Percentiles rank a stretch among this genome's conserved stretches.
Evolutionary conservation across 1,140 invertebrate genomes (phyloP).

Genomic region (Trinorchestia longiramus): DNA sequence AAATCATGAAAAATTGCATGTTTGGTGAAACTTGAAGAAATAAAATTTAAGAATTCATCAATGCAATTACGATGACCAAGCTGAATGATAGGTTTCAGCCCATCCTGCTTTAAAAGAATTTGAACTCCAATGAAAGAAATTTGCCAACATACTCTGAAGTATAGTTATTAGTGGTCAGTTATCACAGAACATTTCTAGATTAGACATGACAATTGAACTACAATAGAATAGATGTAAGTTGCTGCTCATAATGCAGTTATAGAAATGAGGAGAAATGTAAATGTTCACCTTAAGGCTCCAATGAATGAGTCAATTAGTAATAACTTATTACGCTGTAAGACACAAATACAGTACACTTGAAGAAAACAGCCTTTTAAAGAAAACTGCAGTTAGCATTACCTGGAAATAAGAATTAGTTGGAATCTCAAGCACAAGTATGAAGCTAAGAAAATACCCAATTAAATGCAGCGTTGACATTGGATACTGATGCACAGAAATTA

Average conservation of each 20-base stretch:
- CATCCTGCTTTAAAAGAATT: not conserved
- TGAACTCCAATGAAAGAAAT: not conserved
- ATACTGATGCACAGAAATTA: not conserved
- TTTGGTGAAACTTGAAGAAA: too few relatives aligned
- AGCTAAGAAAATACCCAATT: not conserved
- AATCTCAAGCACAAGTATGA: not conserved
- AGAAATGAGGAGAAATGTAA: slow-evolving; percentile 23
- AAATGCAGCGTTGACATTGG: not conserved
- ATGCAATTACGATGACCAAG: too few relatives aligned
- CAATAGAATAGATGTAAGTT: not conserved
- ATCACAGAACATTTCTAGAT: not conserved
- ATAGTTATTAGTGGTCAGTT: not conserved
- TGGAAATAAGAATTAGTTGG: not conserved
- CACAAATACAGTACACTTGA: not conserved
- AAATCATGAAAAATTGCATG: too few relatives aligned
- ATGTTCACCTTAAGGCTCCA: not conserved
- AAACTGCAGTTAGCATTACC: not conserved
- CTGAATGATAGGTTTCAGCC: too few relatives aligned
- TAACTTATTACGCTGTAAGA: not conserved
- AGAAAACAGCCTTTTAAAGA: not conserved
- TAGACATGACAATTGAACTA: not conserved
- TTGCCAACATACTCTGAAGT: not conserved
- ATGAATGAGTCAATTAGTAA: not conserved
- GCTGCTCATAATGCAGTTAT: slow-evolving; percentile 33
- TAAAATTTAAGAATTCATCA: too few relatives aligned